Conservation (phyloP, 2,888 invertebrate genomes). For the Belgica antarctica region DNA sequence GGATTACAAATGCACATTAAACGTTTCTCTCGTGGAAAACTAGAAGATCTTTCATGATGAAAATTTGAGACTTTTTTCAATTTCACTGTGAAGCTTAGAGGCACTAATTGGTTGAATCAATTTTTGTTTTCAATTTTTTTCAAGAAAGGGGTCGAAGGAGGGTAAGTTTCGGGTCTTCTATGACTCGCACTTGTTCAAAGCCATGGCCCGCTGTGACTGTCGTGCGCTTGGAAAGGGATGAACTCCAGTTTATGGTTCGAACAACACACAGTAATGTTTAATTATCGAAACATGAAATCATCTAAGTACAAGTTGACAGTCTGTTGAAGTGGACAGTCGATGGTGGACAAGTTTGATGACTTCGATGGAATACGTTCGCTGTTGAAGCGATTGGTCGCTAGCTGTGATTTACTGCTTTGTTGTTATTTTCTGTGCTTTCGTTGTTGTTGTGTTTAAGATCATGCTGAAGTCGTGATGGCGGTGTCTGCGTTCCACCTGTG, state of each 20-base stretch:
- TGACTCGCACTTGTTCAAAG: slow-evolving; percentile 18
- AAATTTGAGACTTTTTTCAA: neutral
- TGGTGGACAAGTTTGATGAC: slow-evolving; percentile 34
- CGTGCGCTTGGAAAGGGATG: too few species aligned
- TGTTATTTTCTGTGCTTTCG: slow-evolving; percentile 45
- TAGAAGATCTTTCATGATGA: neutral
- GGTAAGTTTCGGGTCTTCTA: too few species aligned
- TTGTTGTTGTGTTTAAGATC: slow-evolving; percentile 46
- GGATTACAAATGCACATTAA: neutral
- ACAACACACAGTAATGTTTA: neutral
- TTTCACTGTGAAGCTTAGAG: slow-evolving; percentile 29
- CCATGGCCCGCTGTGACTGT: too few species aligned
- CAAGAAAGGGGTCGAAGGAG: too few species aligned
- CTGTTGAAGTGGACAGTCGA: slow-evolving; percentile 38
- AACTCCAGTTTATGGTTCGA: too few species aligned
- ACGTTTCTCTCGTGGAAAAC: neutral
- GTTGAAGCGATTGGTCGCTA: slow-evolving; percentile 47
- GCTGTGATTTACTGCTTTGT: slow-evolving; percentile 46
- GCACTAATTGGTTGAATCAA: slow-evolving; percentile 39
- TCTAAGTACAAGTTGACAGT: slow-evolving; percentile 43
- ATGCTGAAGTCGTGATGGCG: slow-evolving; percentile 49
- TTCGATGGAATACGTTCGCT: slow-evolving; percentile 35
- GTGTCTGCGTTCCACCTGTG: slow-evolving; percentile 55
- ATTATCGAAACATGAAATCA: slow-evolving; percentile 35
- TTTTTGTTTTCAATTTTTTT: too few species aligned